Conservation (phyloP, 2,797 vertebrate species). For the Microctenopoma steveboyesi region DNA sequence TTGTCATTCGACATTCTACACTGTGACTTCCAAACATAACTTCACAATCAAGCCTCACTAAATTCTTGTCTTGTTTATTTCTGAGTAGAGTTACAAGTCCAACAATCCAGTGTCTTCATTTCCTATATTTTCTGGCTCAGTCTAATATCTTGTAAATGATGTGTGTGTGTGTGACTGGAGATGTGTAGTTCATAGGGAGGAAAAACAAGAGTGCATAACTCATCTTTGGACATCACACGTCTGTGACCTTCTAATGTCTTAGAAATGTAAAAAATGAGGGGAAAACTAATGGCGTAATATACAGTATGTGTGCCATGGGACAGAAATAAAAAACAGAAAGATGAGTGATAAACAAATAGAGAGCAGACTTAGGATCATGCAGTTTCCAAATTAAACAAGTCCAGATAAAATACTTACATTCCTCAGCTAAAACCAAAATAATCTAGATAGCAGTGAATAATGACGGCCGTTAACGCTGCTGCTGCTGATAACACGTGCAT, state of each 20-base stretch:
- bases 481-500: not conserved
- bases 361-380: not conserved
- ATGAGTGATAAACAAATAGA: not conserved
- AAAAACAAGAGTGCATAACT: slow-evolving; percentile 10
- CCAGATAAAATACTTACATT: not conserved
- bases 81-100: not conserved
- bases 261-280: not conserved
- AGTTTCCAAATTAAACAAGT: not conserved
- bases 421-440: not conserved
- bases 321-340: not conserved
- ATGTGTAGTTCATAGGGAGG: not conserved
- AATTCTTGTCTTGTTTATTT: not conserved
- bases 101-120: not conserved
- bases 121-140: not conserved
- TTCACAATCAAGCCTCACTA: not conserved
- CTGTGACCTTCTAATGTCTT: not conserved
- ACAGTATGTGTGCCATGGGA: not conserved
- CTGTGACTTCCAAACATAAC: slow-evolving; percentile 15
- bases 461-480: not conserved
- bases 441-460: not conserved
- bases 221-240: slow-evolving; percentile 10
- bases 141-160: not conserved
- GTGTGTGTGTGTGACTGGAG: not conserved
- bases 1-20: not conserved
- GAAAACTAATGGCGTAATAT: not conserved